Evolutionary conservation across 2,797 vertebrate genomes (phyloP).

Genomic region (Gallinago stenura): DNA sequence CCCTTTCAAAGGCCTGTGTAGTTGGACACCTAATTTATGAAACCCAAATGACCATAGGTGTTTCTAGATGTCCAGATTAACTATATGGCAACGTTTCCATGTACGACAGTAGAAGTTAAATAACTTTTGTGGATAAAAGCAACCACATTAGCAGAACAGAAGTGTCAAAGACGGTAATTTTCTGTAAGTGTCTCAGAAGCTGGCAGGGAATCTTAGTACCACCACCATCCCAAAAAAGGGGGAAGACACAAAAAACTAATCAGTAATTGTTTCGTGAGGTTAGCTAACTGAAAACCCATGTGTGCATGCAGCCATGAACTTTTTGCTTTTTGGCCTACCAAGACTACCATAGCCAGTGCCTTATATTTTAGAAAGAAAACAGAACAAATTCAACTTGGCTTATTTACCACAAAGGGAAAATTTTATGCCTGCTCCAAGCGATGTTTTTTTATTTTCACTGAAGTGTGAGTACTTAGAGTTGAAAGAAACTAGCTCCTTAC

Average conservation of each 20-base stretch:
- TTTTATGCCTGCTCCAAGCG: background rate
- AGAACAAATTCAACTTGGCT: background rate
- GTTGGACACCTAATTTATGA: background rate
- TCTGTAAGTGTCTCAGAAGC: background rate
- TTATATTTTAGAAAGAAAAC: background rate
- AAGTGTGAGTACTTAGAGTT: background rate
- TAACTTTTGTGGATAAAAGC: background rate
- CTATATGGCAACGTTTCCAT: background rate
- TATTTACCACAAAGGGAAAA: background rate
- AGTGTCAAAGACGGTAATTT: background rate
- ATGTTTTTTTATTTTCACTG: background rate
- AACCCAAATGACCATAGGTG: background rate
- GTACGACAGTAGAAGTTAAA: background rate
- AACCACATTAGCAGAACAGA: background rate
- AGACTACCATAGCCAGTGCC: background rate
- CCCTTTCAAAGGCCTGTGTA: background rate
- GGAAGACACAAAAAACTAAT: background rate
- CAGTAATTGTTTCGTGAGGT: background rate
- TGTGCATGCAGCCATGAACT: background rate
- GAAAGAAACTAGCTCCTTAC: background rate
- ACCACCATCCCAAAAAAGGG: rapidly evolving
- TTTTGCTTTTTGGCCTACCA: background rate
- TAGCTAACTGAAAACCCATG: background rate
- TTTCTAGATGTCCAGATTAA: background rate
- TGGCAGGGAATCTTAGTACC: background rate